Base-by-base conservation (phyloP, 23 tunicate species). In the Ciona savignyi region DNA sequence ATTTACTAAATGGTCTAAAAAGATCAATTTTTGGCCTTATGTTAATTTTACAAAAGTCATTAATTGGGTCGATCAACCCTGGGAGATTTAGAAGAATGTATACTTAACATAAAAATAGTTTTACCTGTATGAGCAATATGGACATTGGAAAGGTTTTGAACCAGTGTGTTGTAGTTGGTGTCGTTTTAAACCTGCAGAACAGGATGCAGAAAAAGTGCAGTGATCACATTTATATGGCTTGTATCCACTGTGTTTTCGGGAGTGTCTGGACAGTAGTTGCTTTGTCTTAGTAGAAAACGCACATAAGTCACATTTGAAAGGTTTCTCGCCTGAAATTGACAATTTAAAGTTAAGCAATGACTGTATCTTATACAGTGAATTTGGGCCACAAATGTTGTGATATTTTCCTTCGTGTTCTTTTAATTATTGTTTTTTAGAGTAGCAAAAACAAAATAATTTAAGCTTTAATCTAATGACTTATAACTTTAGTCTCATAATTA, bases 101-200 rank as follows among this genome's bases (percentile, higher is more conserved):
- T 15, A 23, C 23, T n/a, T 9, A 65, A 49, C 61, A 49, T 49
- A 11, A 15, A 49, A n/a, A n/a, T n/a, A 15, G 20, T 15, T 49
- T 35, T 32, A 88, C 96, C 88, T 88, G 77, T 88, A 78, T 2
- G 51, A 34, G 30, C 96, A 88, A 66, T 88, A 88, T 1, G 96
- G 96, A 66, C 96, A 88, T 73, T 82, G 73, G 88, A 35, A 88
- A 19, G 96, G 96, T 61, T 77, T 77, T 4, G 68, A 19, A n/a
- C 88, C 88, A 25, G 96, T 22, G 30, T 88, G 96, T 29, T 71
- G 70, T 30, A 60, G 25, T 60, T 71, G 61, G 71, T 88, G 96
- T 29, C 96, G 71, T 30, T 88, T 88, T 34, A 88, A 51, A 27
- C 86, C 84, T 35, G 82, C 33, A 2, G 78, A 19, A 35, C 27